These are phyloP conservation scores for Cosmopolites sordidus DNA, from an alignment of 2,888 invertebrate species.

Conservation along the genomic window DNA sequence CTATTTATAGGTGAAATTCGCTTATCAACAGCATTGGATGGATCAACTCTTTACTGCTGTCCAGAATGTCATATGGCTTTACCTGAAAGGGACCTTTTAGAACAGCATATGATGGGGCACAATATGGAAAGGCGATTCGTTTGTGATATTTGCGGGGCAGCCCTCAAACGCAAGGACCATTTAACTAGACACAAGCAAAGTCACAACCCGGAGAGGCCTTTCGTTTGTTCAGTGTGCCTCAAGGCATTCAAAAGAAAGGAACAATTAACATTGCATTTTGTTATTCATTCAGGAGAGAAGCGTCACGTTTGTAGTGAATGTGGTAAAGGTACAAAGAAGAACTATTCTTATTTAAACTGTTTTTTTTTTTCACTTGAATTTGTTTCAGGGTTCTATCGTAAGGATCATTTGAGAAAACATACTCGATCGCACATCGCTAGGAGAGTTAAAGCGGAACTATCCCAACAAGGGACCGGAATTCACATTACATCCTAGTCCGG, in stretches of 20 bases:
- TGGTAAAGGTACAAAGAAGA: conserved; percentile 58
- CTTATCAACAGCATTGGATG: conserved; percentile 73
- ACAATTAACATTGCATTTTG: conserved; percentile 81
- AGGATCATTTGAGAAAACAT: conserved; percentile 82
- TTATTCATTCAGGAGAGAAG: conserved; percentile 87
- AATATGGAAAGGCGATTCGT: conserved; percentile 80
- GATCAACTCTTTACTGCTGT: conserved; percentile 80
- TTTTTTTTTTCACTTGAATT: neutral
- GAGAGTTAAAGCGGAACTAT: conserved; percentile 78
- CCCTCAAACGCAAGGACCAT: conserved; percentile 82
- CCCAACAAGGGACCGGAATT: conserved; percentile 55
- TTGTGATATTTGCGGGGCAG: conserved; percentile 86
- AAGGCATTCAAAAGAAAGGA: conserved; percentile 88
- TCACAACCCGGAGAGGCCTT: conserved; percentile 84
- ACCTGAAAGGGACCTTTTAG: conserved; percentile 76
- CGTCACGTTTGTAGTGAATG: conserved; percentile 83
- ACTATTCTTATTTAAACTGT: neutral
- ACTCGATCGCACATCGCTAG: conserved; percentile 80
- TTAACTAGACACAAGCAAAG: conserved; percentile 82
- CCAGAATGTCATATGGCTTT: conserved; percentile 89
- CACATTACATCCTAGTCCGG: neutral
- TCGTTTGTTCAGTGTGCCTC: conserved; percentile 74
- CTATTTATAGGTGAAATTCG: conserved; percentile 70
- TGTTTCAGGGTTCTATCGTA: conserved; percentile 67
- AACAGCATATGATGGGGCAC: conserved; percentile 83